Evolutionary conservation across 2,888 invertebrate species (phyloP), one percentile per base, ranked within the genome.

Genomic region (Cryptocheilus praepositus): DNA sequence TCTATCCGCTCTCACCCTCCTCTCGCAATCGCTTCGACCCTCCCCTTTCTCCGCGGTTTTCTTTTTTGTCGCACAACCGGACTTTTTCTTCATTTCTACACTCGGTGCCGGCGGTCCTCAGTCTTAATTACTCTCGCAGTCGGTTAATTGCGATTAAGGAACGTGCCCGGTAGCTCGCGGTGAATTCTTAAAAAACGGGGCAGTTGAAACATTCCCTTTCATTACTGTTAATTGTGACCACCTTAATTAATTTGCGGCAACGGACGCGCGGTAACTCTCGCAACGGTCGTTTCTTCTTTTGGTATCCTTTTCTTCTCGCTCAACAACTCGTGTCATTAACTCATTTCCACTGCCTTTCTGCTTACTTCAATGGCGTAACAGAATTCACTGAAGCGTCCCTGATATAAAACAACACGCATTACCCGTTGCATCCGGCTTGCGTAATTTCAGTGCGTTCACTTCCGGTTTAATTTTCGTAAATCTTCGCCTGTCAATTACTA

Each of bases 61-160:
- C 46, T 66, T 71, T 66, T 62, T 65, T 57, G 49, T 63, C 65
- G 43, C 53, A 1, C 60, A 53, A 63, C 55, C 22, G 64, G 57
- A 76, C 73, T 71, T 76, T 75, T 81, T 77, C 76, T 81, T 80
- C 71, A 74, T 80, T 81, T 78, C 77, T 78, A 65, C 77, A 70
- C 79, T 70, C 70, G 56, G 49, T 18, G 49, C 49, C 60, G 76
- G 67, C 74, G 67, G 64, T 69, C 74, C 74, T 77, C 66, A 58
- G 67, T 77, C 78, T 82, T 83, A 83, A 83, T 83, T 83, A 80
- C 80, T 77, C 65, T 76, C 74, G 70, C 71, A 72, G 73, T 76
- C 74, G 76, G 75, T 81, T 83, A 82, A 82, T 83, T 81, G 74
- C 77, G 79, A 81, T 80, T 80, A 81, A 81, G 70, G 73, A 76